These are phyloP conservation scores for Pangasius larnaudii DNA, from an alignment of 2,797 vertebrate species.

Conservation along the genomic window DNA sequence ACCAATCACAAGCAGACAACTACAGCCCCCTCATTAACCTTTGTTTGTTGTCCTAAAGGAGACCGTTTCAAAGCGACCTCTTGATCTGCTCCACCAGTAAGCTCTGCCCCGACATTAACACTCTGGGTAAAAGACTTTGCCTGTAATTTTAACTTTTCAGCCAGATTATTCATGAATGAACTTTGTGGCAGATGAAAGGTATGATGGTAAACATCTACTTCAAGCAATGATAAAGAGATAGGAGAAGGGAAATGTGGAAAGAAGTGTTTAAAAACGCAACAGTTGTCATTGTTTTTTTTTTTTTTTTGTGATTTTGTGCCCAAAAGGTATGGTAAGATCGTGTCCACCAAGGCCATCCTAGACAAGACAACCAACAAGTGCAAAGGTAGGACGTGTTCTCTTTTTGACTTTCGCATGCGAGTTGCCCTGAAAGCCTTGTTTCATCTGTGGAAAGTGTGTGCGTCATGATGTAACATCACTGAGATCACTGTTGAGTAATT, in stretches of 20 bases:
- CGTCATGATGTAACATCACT: slow-evolving; percentile 51
- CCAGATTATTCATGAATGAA: neutral
- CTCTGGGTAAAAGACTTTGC: neutral
- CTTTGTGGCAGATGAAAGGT: slow-evolving; percentile 4
- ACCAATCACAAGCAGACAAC: slow-evolving; percentile 2
- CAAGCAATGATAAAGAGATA: neutral
- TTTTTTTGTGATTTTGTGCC: slow-evolving; percentile 44
- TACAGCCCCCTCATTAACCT: neutral
- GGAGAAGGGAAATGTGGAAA: neutral
- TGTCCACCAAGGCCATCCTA: slow-evolving; percentile 95
- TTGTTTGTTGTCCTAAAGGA: slow-evolving; percentile 20
- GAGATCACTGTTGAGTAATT: slow-evolving; percentile 52
- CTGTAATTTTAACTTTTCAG: slow-evolving; percentile 12
- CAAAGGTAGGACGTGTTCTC: slow-evolving; percentile 82
- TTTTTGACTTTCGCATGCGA: neutral
- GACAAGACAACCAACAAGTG: slow-evolving; percentile 96
- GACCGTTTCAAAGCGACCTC: neutral
- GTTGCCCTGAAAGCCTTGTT: slow-evolving; percentile 27
- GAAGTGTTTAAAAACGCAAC: neutral
- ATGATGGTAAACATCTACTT: neutral
- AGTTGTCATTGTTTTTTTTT: neutral
- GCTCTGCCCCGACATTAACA: slow-evolving; percentile 4
- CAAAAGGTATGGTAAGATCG: slow-evolving; percentile 91
- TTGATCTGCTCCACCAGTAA: slow-evolving; percentile 12
- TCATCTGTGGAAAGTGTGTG: slow-evolving; percentile 46